Base-by-base conservation (phyloP, 2,888 invertebrate genomes). In the Dorcus parallelipipedus region DNA sequence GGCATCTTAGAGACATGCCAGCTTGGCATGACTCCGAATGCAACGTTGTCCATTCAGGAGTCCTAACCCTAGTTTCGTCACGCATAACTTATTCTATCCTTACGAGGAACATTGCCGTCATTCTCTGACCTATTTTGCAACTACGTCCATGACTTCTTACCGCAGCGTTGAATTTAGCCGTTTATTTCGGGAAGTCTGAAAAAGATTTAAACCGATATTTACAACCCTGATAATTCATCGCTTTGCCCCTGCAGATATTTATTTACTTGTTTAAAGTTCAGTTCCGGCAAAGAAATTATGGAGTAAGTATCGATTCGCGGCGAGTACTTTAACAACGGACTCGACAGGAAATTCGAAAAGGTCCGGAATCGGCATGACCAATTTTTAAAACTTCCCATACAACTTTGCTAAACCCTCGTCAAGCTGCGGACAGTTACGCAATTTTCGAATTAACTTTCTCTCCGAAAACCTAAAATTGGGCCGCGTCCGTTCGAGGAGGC, bases 371-470 rank as follows among this genome's bases (percentile, higher is more conserved):
- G 49, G 50, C 56, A 51, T 51, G 51, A 51, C 56, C 56, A 51
- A 50, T 50, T 56, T 51, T 45, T 50, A 56, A 17, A 56, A 51
- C 51, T 56, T 43, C 41, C n/a, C 47, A 38, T 26, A 43, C 42
- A 50, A 56, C 50, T 42, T 52, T 47, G 45, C 56, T 9, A 56
- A 56, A 56, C 56, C 56, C 56, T 56, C 56, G 52, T 56, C 56
- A 56, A 56, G 51, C 10, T 14, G 56, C 38, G 47, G 56, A 56
- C 56, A 56, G 56, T 56, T 56, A 56, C 56, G 56, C 56, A 56
- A 56, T 56, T 56, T 56, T 56, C 56, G 52, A 56, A 56, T 56
- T 56, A 45, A 52, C 56, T 56, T 56, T 56, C 56, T 56, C 50
- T 39, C 23, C 52, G 40, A 56, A 56, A 51, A 45, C 47, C 50